Percentiles rank a stretch among this genome's conserved stretches.
Conservation (phyloP, 2,113 vertebrate genomes). For the Tapirus terrestris region DNA sequence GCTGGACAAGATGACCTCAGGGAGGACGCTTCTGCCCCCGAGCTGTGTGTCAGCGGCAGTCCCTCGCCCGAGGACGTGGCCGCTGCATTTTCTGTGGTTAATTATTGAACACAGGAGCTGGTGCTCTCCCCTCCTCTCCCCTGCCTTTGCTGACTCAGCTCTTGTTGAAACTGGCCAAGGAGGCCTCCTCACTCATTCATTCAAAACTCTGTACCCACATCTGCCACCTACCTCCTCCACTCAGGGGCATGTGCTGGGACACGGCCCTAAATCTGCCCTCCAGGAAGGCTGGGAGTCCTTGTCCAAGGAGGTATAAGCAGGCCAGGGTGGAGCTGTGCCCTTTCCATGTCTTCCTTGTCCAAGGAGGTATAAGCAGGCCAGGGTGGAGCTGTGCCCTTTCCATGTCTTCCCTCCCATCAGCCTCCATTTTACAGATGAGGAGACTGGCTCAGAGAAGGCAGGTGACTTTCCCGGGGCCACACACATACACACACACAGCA, state of each 20-base stretch:
- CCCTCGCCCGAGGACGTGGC: background rate
- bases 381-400: background rate
- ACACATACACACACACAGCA: background rate
- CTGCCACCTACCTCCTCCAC: background rate
- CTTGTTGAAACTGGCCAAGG: background rate
- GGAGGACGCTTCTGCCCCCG: background rate
- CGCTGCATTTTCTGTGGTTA: background rate
- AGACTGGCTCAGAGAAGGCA: background rate
- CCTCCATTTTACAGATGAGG: background rate
- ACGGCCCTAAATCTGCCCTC: background rate
- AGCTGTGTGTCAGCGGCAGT: background rate
- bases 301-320: background rate
- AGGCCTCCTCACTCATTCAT: background rate
- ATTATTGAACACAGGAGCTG: background rate
- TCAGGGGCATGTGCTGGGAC: background rate
- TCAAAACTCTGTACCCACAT: background rate
- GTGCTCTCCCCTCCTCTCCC: background rate
- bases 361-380: background rate
- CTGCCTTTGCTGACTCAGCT: constrained; percentile 38
- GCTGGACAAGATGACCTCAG: background rate
- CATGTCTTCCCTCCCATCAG: background rate
- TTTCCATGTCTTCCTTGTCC: background rate
- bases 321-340: background rate
- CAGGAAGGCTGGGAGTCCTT: background rate
- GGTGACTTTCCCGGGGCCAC: background rate